phyloP scores from a whole-genome alignment of 2,797 vertebrate species.

The Xenentodon cancila region DNA sequence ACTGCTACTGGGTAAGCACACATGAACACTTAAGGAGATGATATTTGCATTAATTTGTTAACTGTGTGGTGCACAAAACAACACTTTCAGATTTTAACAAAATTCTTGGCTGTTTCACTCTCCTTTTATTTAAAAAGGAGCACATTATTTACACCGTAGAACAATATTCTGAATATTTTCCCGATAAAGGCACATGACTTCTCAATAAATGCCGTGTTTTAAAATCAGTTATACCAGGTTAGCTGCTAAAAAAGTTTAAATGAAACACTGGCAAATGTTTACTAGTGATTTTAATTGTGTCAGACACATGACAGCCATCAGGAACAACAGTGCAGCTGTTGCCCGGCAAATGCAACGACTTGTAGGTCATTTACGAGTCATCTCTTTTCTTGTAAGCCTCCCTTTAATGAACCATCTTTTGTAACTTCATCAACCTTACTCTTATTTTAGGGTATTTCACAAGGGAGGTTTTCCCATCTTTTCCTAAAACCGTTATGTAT shows the following conservation, averaged over 20 bases:
- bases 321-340: constrained; percentile 22
- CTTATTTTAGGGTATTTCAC: too few relatives aligned
- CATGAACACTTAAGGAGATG: constrained; percentile 9
- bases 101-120: background rate
- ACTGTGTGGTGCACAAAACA: constrained; percentile 14
- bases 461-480: too few relatives aligned
- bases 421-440: background rate
- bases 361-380: background rate
- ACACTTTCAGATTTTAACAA: too few relatives aligned
- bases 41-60: constrained; percentile 30
- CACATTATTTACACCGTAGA: background rate
- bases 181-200: background rate
- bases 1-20: constrained; percentile 12
- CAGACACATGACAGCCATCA: constrained; percentile 22
- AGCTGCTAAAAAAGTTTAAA: constrained; percentile 2
- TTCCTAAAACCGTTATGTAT: too few relatives aligned
- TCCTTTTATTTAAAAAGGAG: constrained; percentile 1
- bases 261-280: constrained; percentile 6
- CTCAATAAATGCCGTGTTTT: background rate
- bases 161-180: constrained; percentile 3
- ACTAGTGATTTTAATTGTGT: constrained; percentile 19
- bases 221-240: background rate
- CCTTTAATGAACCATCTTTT: background rate
- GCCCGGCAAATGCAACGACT: constrained; percentile 17
- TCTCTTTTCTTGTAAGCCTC: background rate